Evolutionary conservation across 1,140 invertebrate genomes (phyloP), one percentile per base, ranked within the genome.

Genomic region (Caenorhabditis inopinata): DNA sequence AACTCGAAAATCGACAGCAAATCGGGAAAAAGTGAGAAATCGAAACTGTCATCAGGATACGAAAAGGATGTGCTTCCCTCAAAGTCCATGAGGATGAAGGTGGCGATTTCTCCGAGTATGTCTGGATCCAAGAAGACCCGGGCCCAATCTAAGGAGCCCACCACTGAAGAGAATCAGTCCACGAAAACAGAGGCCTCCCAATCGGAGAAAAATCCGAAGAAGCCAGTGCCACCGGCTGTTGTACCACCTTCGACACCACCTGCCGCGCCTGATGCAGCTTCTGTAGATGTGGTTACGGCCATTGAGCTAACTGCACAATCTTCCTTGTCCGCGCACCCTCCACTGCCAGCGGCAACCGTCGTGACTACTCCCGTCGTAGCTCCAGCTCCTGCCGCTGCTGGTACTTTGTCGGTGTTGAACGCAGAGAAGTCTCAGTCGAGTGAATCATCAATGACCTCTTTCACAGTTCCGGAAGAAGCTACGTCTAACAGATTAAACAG

Each of bases 41-140:
- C 58, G n/a, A 68, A 68, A 21, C 21, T 68, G 29, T 38, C 58
- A 16, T 68, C 58, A 21, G 58, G 58, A 68, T 68, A 68, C 12
- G 58, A 68, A 18, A 68, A 68, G 21, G 58, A 68, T 42, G 58
- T 68, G 35, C n/a, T 68, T 9, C 58, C 58, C 18, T 68, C 58
- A 7, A 68, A 68, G 27, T 68, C 58, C 0, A 68, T 68, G 58
- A 68, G 38, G 38, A 68, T 68, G 58, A 68, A 68, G 21, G 58
- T 68, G 18, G n/a, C 58, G 1, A 68, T 68, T 38, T 68, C 58
- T 35, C 58, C 58, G 6, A 38, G 18, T 42, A 68, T 38, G 32
- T 68, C 58, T 21, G n/a, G 2, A 21, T 42, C 32, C 29, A 68
- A 38, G n/a, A 68, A 68, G 27, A 9, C 12, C 9, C 58, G 58